Conservation (phyloP, 2,113 vertebrate genomes). For the Telmatochromis bifrenatus region DNA sequence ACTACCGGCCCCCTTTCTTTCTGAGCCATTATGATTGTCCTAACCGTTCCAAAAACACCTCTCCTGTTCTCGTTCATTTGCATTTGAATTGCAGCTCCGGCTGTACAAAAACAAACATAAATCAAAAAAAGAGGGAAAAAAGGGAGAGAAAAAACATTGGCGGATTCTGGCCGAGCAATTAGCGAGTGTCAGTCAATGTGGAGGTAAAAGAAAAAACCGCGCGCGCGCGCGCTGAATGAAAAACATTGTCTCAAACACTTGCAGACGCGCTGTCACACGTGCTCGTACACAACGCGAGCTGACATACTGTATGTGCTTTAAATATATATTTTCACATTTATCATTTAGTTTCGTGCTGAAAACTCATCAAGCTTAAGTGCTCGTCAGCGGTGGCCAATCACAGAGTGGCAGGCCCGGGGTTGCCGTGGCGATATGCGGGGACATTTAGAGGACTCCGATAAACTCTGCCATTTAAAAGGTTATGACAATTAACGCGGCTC, state of each 20-base stretch:
- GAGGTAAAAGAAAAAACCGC: constrained; percentile 34
- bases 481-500: constrained; percentile 79
- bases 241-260: constrained; percentile 31
- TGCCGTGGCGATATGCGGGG: constrained; percentile 67
- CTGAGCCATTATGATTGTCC: constrained; percentile 70
- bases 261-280: background rate
- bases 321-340: constrained; percentile 11
- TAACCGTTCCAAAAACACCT: constrained; percentile 68
- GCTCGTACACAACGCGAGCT: background rate
- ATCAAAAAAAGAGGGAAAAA: constrained; percentile 50
- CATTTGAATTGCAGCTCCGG: constrained; percentile 68
- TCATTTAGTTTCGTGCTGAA: constrained; percentile 42
- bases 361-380: constrained; percentile 69
- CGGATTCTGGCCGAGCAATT: constrained; percentile 68
- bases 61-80: constrained; percentile 64
- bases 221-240: constrained; percentile 13
- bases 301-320: constrained; percentile 7
- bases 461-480: constrained; percentile 81
- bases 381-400: constrained; percentile 56
- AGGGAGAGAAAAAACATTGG: constrained; percentile 12
- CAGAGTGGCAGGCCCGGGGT: constrained; percentile 48
- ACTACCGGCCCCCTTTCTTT: constrained; percentile 52
- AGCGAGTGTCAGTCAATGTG: constrained; percentile 65
- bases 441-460: constrained; percentile 77
- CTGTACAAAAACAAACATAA: constrained; percentile 69